These are phyloP conservation scores for Helicoverpa zea DNA, from an alignment of 1,140 invertebrate species.

Conservation along the genomic window DNA sequence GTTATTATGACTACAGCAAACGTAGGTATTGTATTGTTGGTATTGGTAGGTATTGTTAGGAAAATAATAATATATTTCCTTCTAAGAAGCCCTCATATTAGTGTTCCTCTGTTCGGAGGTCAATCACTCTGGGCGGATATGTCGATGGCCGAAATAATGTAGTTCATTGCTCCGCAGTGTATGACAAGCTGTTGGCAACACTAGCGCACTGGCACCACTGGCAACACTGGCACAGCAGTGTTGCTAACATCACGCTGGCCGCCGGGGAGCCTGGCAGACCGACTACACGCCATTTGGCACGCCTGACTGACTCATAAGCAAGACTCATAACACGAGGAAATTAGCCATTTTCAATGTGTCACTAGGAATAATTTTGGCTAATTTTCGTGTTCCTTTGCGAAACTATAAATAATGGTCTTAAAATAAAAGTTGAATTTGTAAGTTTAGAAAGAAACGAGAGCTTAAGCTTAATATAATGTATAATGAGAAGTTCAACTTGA, in stretches of 20 bases:
- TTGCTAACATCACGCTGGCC: conserved; percentile 3
- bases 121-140: background rate
- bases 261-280: background rate
- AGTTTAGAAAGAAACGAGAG: no score
- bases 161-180: background rate
- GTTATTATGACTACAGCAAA: no score
- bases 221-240: background rate
- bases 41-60: background rate
- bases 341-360: conserved; percentile 22
- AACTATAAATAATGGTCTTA: no score
- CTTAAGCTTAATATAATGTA: no score
- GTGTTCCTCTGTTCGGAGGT: background rate
- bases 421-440: no score
- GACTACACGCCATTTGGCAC: conserved; percentile 21
- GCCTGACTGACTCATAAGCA: conserved; percentile 5
- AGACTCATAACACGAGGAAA: conserved; percentile 23
- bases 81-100: background rate
- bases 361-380: background rate
- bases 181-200: conserved; percentile 34
- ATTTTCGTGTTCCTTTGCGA: background rate
- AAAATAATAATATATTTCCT: background rate
- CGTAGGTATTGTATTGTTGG: no score
- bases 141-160: background rate
- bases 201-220: background rate
- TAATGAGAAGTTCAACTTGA: no score